Evolutionary conservation across 2,797 vertebrate species (phyloP), one percentile per base, ranked within the genome.

Genomic region (Ficedula albicollis): DNA sequence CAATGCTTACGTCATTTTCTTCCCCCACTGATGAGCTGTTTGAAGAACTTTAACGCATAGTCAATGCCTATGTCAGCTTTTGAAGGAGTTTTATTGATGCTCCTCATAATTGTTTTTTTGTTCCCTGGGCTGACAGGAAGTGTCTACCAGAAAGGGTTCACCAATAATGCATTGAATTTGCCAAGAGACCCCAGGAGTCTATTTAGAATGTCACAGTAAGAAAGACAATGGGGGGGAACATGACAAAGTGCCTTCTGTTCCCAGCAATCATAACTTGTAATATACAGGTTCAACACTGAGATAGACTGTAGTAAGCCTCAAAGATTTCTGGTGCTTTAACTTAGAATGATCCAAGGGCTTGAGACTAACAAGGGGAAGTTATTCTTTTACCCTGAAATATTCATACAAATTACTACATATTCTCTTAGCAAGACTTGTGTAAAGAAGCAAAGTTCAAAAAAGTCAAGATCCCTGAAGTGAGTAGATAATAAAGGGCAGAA

Each of bases 171-270:
- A 58, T 10, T 93, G 82, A 92, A 68, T 96, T 94, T 97, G 88
- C 93, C 91, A 96, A 87, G 91, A 96, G 48, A 84, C 95, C 86
- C 84, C 89, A 97, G 76, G 79, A 96, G 18, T 89, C 69, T 87
- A 34, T 85, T 94, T 95, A 94, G 95, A 92, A 93, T 89, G 66
- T 89, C 92, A 79, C 84, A 93, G 74, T 87, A 74, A 87, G 89
- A 95, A 93, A 96, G 12, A n/a, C 73, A 94, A 34, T 69, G 72
- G 89, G 48, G 93, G 72, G 81, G 67, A 91, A 85, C 83, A 90
- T 89, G 93, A 94, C 66, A 93, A 95, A 97, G 81, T 96, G 81
- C 62, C 73, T 93, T 96, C 94, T 97, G 69, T 97, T 97, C 97
- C 94, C 68, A 95, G 72, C 38, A 58, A 72, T 69, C 69, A 86